A percentile compares a stretch with the other conserved stretches of the same genome.
Evolutionary conservation across 2,797 vertebrate species (phyloP).

Genomic region (Sebastes matsubarae): DNA sequence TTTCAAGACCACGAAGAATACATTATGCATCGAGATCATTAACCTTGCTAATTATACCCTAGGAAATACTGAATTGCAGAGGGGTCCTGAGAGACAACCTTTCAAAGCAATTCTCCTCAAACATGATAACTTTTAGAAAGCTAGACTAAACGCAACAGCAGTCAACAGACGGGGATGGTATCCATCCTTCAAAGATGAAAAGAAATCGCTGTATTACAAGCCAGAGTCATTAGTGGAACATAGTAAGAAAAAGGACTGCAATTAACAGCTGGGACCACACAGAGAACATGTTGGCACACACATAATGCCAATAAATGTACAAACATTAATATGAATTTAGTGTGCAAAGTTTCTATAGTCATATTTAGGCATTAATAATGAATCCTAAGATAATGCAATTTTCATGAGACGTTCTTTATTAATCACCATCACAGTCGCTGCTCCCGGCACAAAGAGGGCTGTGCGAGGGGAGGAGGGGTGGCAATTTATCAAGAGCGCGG

Average conservation of each 20-base stretch:
- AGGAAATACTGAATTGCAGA: conserved; percentile 16
- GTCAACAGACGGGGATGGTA: not conserved
- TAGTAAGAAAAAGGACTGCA: not conserved
- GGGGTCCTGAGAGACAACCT: not conserved
- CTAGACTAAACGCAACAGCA: not conserved
- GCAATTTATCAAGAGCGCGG: conserved; percentile 41
- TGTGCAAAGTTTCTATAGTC: conserved; percentile 42
- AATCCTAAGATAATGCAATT: conserved; percentile 69
- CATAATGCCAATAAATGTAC: conserved; percentile 4
- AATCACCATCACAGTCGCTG: conserved; percentile 65
- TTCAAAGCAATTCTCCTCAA: conserved; percentile 5
- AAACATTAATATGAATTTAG: not conserved
- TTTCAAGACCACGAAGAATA: conserved; percentile 35
- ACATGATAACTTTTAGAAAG: not conserved
- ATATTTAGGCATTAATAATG: conserved; percentile 74
- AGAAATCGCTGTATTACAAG: not conserved
- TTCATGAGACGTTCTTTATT: conserved; percentile 75
- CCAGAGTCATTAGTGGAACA: not conserved
- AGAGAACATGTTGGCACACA: not conserved
- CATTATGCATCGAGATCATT: conserved; percentile 49
- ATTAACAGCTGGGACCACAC: not conserved
- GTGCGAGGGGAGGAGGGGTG: conserved; percentile 25
- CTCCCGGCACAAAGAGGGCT: conserved; percentile 53
- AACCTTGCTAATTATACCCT: conserved; percentile 33
- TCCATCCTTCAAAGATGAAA: conserved; percentile 10